Percentiles rank a stretch among this genome's conserved stretches.
These are phyloP conservation scores for Alcedo quadribrachys DNA, from an alignment of 2,797 vertebrate species.

Conservation along the genomic window DNA sequence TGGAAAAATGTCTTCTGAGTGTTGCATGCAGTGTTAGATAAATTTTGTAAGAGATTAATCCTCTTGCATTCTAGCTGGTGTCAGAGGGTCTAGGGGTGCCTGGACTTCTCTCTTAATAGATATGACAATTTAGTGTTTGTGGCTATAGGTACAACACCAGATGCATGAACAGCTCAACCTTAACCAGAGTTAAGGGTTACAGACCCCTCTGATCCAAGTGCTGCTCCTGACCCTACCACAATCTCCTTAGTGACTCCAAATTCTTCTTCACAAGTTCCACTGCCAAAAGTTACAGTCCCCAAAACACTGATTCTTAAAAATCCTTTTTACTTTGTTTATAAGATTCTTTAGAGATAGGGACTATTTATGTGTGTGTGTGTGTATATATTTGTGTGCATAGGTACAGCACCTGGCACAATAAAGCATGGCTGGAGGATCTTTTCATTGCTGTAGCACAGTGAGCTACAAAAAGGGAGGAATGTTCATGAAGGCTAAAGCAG, in stretches of 20 bases:
- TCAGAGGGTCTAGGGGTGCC: too few species aligned
- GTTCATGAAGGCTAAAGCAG: not conserved
- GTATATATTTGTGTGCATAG: accelerated
- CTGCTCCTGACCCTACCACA: not conserved
- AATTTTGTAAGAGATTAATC: too few species aligned
- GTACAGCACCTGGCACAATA: not conserved
- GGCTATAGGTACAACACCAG: too few species aligned
- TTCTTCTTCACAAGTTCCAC: not conserved
- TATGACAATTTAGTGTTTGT: too few species aligned
- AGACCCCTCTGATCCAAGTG: not conserved
- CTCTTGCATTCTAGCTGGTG: too few species aligned
- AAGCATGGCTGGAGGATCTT: not conserved
- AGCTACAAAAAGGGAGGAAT: not conserved
- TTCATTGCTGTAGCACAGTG: not conserved
- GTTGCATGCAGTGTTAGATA: too few species aligned
- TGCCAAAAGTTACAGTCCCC: not conserved
- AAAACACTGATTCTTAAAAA: not conserved
- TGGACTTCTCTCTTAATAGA: too few species aligned
- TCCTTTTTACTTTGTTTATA: not conserved
- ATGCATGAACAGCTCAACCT: too few species aligned
- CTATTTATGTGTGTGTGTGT: not conserved
- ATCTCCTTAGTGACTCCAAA: not conserved
- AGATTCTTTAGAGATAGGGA: not conserved
- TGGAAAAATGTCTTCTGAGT: not conserved
- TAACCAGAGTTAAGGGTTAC: too few species aligned